Percentiles rank a stretch among this genome's conserved stretches.
phyloP scores from a whole-genome alignment of 2,113 vertebrate species.

The Mystacornis crossleyi region DNA sequence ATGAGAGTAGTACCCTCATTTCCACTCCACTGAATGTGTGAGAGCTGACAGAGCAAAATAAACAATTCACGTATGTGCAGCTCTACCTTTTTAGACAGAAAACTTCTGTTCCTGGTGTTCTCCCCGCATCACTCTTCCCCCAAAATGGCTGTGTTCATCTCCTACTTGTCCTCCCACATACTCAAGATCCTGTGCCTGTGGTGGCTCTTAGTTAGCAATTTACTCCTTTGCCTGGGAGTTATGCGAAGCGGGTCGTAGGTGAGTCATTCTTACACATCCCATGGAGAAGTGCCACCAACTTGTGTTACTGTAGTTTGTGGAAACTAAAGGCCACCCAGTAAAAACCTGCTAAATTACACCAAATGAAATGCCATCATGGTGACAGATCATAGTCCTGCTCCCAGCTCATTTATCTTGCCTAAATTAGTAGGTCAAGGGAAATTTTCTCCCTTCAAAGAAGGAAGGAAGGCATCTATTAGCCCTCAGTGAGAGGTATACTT shows the following conservation, averaged over 20 bases:
- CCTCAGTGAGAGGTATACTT: background rate
- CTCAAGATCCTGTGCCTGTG: background rate
- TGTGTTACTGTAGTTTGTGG: background rate
- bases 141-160: background rate
- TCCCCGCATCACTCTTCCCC: background rate
- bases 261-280: background rate
- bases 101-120: background rate
- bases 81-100: background rate
- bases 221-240: background rate
- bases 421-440: conserved; percentile 21
- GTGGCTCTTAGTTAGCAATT: conserved; percentile 18
- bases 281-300: background rate
- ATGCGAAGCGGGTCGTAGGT: background rate
- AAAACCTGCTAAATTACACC: conserved; percentile 5
- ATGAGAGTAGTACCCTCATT: background rate
- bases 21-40: background rate
- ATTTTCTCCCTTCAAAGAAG: conserved; percentile 3
- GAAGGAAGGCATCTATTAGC: background rate
- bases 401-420: background rate
- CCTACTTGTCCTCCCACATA: background rate
- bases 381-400: background rate
- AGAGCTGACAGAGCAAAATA: background rate
- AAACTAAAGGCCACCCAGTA: background rate
- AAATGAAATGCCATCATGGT: background rate
- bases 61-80: background rate